Conservation (phyloP, 1,140 invertebrate species). For the Nephila pilipes region DNA sequence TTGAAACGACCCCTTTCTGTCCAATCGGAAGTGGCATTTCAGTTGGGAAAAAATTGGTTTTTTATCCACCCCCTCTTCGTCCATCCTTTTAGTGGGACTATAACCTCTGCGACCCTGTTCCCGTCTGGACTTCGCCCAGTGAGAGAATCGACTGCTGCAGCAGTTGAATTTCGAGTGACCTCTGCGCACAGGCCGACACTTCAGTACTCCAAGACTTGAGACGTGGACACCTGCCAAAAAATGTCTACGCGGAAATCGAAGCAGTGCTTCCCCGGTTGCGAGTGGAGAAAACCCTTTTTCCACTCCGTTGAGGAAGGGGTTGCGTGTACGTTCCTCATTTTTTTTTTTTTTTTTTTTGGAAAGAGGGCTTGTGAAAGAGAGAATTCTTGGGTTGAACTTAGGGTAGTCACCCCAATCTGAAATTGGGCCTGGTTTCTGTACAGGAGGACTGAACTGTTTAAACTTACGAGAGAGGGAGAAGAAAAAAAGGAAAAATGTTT, state of each 20-base stretch:
- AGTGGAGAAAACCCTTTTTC: not conserved
- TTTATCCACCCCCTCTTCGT: not conserved
- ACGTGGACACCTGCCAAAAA: constrained; percentile 63
- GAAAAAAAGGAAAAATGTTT: not conserved
- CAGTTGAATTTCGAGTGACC: constrained; percentile 4
- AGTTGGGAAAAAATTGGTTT: not conserved
- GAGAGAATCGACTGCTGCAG: not conserved
- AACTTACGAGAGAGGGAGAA: not conserved
- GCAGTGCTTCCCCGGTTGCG: not conserved
- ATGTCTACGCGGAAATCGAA: constrained; percentile 58
- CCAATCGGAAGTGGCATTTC: not conserved
- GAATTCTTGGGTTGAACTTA: not conserved
- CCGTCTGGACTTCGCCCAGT: not conserved
- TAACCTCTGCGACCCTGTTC: constrained; percentile 2
- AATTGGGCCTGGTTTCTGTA: not conserved
- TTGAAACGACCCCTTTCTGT: not conserved
- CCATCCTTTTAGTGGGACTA: constrained; percentile 14
- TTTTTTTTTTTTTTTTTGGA: not conserved
- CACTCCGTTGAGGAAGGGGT: not conserved
- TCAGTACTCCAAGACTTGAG: not conserved
- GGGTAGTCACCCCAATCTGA: constrained; percentile 8
- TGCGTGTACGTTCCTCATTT: not conserved
- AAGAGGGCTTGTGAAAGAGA: not conserved
- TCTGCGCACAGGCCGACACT: not conserved
- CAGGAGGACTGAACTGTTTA: not conserved